phyloP scores from a whole-genome alignment of 2,888 invertebrate genomes.

The Cantharis rufa region DNA sequence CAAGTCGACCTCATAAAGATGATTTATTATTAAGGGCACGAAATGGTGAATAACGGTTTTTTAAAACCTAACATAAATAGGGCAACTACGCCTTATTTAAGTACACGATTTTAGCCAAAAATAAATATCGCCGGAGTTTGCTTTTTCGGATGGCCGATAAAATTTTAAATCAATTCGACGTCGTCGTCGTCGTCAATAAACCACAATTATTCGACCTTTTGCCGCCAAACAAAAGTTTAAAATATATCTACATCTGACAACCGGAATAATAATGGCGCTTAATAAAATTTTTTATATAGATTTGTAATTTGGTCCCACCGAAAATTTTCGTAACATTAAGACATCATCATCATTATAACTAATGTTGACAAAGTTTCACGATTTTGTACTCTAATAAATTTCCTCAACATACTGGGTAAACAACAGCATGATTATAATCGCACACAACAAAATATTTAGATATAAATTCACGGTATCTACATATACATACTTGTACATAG shows the following conservation, averaged over 20 bases:
- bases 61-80: conserved; percentile 2
- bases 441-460: not conserved
- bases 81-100: not conserved
- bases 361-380: not conserved
- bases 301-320: not conserved
- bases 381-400: not conserved
- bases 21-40: conserved; percentile 3
- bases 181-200: not conserved
- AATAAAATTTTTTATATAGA: not conserved
- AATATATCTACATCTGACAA: not conserved
- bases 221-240: not conserved
- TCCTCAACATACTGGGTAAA: not conserved
- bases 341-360: not conserved
- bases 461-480: not conserved
- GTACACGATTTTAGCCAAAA: not conserved
- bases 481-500: no score
- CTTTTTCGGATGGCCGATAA: not conserved
- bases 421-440: not conserved
- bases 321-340: not conserved
- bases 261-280: no score
- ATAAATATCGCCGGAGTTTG: not conserved
- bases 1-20: not conserved
- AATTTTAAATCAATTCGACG: not conserved
- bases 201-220: no score
- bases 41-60: conserved; percentile 2